Conservation (phyloP, 2,888 invertebrate genomes). For the Dermolepida albohirtum region DNA sequence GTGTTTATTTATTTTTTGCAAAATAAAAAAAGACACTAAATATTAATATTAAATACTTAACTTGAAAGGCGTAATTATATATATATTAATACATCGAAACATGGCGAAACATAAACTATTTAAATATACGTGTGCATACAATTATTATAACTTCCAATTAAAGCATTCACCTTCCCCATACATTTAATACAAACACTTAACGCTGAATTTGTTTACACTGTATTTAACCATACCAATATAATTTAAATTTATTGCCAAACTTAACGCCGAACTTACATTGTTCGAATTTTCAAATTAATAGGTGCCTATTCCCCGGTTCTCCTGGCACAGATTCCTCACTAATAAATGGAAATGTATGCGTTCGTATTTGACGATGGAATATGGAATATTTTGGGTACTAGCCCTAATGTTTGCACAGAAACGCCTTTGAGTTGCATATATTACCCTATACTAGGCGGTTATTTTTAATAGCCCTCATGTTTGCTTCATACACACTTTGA, state of each 20-base stretch:
- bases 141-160: no score
- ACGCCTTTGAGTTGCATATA: conserved; percentile 18
- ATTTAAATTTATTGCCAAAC: conserved; percentile 34
- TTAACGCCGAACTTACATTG: conserved; percentile 29
- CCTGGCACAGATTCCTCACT: conserved; percentile 5
- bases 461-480: conserved; percentile 12
- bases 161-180: no score
- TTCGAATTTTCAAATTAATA: conserved; percentile 18
- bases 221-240: conserved; percentile 16
- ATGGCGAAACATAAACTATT: no score
- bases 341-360: conserved; percentile 36
- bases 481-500: conserved; percentile 18
- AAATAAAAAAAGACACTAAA: no score
- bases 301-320: neutral
- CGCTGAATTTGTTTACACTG: neutral
- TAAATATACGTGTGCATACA: no score
- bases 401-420: conserved; percentile 22
- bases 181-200: conserved; percentile 3
- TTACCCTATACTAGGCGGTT: conserved; percentile 1
- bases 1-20: no score
- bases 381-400: conserved; percentile 20
- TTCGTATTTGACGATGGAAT: conserved; percentile 12
- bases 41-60: no score
- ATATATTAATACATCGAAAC: no score
- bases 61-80: no score